A percentile compares a stretch with the other conserved stretches of the same genome.
phyloP scores from a whole-genome alignment of 2,113 vertebrate species.

The Semnornis frantzii region DNA sequence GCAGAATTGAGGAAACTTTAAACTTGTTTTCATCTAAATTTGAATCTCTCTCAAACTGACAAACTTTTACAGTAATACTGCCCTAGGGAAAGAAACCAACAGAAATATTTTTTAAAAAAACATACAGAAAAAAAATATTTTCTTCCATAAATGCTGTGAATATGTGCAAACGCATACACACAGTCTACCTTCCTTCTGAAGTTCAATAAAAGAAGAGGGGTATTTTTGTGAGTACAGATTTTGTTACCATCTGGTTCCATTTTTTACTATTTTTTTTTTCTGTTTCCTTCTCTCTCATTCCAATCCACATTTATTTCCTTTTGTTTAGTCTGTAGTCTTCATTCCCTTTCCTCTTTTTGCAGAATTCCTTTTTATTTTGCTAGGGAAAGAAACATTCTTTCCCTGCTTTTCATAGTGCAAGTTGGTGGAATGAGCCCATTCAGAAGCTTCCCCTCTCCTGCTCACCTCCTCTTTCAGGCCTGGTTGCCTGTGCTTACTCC shows the following conservation, averaged over 20 bases:
- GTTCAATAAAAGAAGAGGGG: not conserved
- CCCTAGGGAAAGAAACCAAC: not conserved
- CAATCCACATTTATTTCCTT: conserved; percentile 41
- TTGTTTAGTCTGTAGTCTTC: conserved; percentile 50
- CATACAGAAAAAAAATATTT: not conserved
- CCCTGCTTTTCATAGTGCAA: not conserved
- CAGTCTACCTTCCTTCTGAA: not conserved
- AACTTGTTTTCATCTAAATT: not conserved
- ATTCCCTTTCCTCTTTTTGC: conserved; percentile 33
- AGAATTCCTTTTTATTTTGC: conserved; percentile 33
- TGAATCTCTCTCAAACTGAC: not conserved
- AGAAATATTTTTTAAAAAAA: not conserved
- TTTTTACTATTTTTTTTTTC: conserved; percentile 33
- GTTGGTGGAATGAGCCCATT: not conserved
- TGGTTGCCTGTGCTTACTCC: not conserved
- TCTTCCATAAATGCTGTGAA: not conserved
- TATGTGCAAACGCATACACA: not conserved
- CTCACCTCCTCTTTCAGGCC: not conserved
- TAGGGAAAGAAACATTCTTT: conserved; percentile 13
- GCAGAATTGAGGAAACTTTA: not conserved
- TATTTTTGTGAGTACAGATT: not conserved
- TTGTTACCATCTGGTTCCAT: conserved; percentile 51
- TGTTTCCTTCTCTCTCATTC: conserved; percentile 22
- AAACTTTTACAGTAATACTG: not conserved
- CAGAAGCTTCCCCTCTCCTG: not conserved